Base-by-base conservation (phyloP, 2,888 invertebrate species). In the Apotomis betuletana region DNA sequence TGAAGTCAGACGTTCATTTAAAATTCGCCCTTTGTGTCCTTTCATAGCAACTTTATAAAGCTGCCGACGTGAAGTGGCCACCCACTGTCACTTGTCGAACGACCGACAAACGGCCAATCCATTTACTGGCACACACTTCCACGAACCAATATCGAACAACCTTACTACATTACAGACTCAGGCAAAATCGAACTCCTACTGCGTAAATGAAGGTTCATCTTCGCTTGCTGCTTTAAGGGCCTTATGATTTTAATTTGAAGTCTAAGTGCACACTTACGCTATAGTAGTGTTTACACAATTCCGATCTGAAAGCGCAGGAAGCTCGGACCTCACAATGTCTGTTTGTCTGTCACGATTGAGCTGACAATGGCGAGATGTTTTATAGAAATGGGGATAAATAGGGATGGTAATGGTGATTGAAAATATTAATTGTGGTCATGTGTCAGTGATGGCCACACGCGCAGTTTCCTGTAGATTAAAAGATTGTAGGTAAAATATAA, bases 231-330 rank as follows among this genome's bases (percentile, higher is more conserved):
- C 15, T 10, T 5, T 1, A 15, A 13, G 5, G 10, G 5, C 15
- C 13, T 67, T 73, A 12, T 49, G 44, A 9, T 51, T 41, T 44
- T 62, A 36, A 57, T 46, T 52, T 27, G 13, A 52, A 61, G 27
- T 9, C 69, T 27, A 73, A 74, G 77, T 75, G 77, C 81, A 73
- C 81, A 85, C 84, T 86, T 83, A 84, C 81, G 81, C 80, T 83
- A 81, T 81, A 76, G 77, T 70, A 57, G 77, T 86, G 86, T 86
- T 86, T 86, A 86, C 86, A 85, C 83, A 83, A 85, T 83, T 84
- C 85, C 83, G 80, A 83, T 85, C 83, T 88, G 85, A 87, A 89
- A 88, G 87, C 87, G 82, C 87, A 88, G 88, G 89, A 89, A 88
- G 88, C 87, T 83, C 77, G 87, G 85, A 78, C 78, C 77, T 75